Conservation (phyloP, 2,113 vertebrate genomes). For the Muntiacus muntjak region DNA sequence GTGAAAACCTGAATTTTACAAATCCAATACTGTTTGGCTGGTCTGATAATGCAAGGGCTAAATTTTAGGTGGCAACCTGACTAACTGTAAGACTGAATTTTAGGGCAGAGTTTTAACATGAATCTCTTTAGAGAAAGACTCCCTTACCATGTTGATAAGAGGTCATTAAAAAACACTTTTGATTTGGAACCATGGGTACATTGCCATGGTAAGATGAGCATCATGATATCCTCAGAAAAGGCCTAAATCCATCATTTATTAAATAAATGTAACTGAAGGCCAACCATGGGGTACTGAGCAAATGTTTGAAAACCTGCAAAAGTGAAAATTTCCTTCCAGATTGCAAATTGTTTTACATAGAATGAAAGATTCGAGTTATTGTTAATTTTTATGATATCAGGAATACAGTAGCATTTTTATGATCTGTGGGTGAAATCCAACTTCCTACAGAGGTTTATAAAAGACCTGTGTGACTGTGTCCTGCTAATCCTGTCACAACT, state of each 20-base stretch:
- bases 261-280: background rate
- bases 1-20: background rate
- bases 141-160: background rate
- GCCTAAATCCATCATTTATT: constrained; percentile 25
- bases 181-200: background rate
- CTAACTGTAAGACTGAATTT: background rate
- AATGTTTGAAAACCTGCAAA: constrained; percentile 50
- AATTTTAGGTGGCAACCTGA: background rate
- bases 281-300: background rate
- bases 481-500: background rate
- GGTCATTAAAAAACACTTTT: background rate
- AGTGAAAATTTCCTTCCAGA: constrained; percentile 21
- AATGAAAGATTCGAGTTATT: background rate
- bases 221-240: background rate
- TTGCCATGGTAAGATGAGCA: background rate
- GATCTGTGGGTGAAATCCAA: background rate
- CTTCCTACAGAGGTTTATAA: background rate
- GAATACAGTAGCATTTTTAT: background rate
- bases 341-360: constrained; percentile 14
- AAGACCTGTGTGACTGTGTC: background rate
- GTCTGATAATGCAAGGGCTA: background rate
- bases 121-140: background rate
- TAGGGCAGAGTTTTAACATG: background rate
- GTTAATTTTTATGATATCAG: constrained; percentile 11
- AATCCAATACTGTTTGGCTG: background rate